Conservation (phyloP, 1,140 invertebrate genomes). For the Hormaphis cornu region DNA sequence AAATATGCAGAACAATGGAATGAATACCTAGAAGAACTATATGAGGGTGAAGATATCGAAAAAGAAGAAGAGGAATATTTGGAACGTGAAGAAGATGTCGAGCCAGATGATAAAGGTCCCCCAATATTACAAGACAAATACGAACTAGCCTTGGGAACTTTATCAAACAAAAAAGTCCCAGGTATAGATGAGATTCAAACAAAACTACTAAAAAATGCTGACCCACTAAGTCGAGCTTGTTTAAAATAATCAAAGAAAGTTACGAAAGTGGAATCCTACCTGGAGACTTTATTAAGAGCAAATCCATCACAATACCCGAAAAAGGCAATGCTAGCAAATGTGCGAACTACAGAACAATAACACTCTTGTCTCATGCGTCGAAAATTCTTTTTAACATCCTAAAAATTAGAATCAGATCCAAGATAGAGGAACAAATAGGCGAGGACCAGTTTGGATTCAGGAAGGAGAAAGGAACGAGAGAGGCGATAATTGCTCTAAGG, state of each 20-base stretch:
- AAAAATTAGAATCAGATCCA: no score
- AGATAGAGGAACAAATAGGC: no score
- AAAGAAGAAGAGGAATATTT: background rate
- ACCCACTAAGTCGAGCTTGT: background rate
- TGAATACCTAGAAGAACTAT: background rate
- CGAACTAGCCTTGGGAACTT: background rate
- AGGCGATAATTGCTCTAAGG: no score
- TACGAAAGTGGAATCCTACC: background rate
- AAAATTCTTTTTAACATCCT: background rate
- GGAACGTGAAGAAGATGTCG: background rate
- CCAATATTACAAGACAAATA: background rate
- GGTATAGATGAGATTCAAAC: constrained; percentile 6
- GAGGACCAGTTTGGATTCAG: no score
- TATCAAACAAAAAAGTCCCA: background rate
- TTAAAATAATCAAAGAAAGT: background rate
- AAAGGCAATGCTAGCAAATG: background rate
- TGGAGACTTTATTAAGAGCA: background rate
- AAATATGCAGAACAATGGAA: background rate
- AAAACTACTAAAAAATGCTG: background rate
- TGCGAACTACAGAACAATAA: background rate
- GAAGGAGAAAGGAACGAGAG: no score
- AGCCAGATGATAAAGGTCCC: background rate
- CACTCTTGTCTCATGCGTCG: background rate
- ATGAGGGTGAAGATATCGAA: background rate
- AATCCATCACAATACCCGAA: constrained; percentile 2